A percentile compares a stretch with the other conserved stretches of the same genome.
Conservation (phyloP, 2,113 vertebrate genomes). For the Gorilla gorilla region DNA sequence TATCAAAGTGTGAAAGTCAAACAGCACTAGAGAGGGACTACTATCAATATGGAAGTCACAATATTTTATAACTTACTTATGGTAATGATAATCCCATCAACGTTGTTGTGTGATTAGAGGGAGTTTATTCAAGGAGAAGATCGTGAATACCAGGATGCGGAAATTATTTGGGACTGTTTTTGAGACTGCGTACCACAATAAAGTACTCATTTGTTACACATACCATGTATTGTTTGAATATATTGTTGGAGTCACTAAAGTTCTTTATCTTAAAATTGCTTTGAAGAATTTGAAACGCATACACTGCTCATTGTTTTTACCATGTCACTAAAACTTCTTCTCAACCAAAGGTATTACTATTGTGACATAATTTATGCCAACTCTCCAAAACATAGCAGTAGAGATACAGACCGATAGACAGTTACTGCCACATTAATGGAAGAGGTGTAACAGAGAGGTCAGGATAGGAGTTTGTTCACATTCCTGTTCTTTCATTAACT, state of each 20-base stretch:
- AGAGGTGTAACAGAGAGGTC: not conserved
- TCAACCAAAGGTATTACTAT: not conserved
- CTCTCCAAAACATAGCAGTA: not conserved
- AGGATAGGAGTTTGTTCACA: not conserved
- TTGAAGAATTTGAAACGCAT: not conserved
- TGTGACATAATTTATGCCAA: not conserved
- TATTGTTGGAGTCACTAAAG: not conserved
- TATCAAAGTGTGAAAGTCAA: not conserved
- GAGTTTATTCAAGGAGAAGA: not conserved
- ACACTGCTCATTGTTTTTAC: not conserved
- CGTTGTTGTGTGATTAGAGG: not conserved
- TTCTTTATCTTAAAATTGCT: not conserved
- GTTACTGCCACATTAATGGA: not conserved
- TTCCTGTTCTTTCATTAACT: not conserved
- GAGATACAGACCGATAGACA: not conserved
- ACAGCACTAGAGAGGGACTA: not conserved
- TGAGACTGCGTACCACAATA: not conserved
- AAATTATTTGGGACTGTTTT: not conserved
- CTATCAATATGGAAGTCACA: not conserved
- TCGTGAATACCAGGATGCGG: not conserved
- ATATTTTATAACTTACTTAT: not conserved
- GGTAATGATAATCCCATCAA: not conserved
- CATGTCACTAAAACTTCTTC: not conserved
- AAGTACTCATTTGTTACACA: not conserved
- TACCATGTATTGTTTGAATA: not conserved